phyloP scores from a whole-genome alignment of 1,140 invertebrate genomes.

The Tyrophagus putrescentiae region DNA sequence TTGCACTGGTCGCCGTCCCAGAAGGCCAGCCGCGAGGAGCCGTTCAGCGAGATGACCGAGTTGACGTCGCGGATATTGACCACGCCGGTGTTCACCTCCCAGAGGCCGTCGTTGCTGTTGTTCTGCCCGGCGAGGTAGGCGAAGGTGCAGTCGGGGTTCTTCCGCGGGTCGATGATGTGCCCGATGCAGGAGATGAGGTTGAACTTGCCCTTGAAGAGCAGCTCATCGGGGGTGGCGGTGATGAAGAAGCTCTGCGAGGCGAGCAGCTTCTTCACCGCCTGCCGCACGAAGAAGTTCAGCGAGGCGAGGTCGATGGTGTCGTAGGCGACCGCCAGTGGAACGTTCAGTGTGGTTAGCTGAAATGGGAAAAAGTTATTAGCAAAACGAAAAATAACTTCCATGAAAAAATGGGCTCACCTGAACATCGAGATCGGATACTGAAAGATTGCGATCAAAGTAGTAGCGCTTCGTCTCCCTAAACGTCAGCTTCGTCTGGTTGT shows the following conservation, averaged over 20 bases:
- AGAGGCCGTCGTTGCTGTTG: conserved; percentile 37
- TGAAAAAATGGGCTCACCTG: not conserved
- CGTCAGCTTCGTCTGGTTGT: conserved; percentile 61
- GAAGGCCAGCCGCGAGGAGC: conserved; percentile 36
- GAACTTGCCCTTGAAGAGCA: conserved; percentile 58
- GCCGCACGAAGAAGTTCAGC: conserved; percentile 57
- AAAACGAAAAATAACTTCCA: not conserved
- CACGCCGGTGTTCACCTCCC: conserved; percentile 37
- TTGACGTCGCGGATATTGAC: conserved; percentile 31
- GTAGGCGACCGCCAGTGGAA: conserved; percentile 75
- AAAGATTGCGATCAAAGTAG: conserved; percentile 67
- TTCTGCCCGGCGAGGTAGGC: conserved; percentile 33
- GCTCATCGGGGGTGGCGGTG: conserved; percentile 62
- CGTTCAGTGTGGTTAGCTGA: conserved; percentile 63
- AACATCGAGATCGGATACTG: conserved; percentile 41
- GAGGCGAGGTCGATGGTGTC: conserved; percentile 44
- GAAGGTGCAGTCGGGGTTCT: conserved; percentile 20
- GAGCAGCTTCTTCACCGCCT: conserved; percentile 73
- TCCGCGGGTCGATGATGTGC: conserved; percentile 20
- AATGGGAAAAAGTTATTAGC: conserved; percentile 36
- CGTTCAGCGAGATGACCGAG: conserved; percentile 41
- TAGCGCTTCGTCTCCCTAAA: conserved; percentile 72
- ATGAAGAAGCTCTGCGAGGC: conserved; percentile 77
- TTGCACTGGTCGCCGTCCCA: conserved; percentile 21
- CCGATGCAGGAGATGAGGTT: conserved; percentile 25